phyloP scores from a whole-genome alignment of 2,888 invertebrate species.

The Hirtodrosophila duncani region DNA sequence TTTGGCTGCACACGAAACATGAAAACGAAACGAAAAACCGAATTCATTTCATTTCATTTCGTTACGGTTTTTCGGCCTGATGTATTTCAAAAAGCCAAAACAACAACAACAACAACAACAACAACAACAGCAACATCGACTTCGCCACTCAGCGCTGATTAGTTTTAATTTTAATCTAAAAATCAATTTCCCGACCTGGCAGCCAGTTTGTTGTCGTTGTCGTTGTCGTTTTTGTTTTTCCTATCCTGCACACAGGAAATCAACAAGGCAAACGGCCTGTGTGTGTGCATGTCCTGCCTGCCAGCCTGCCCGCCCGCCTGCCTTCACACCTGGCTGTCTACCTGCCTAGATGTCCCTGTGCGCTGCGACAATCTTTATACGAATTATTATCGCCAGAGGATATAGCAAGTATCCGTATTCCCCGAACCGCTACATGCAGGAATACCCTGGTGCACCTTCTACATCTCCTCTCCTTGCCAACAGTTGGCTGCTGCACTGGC shows the following conservation, averaged over 20 bases:
- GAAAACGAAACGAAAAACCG: constrained; percentile 35
- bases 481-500: constrained; percentile 12
- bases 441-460: background rate
- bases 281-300: constrained; percentile 14
- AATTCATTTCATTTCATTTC: constrained; percentile 61
- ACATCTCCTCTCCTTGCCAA: background rate
- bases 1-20: constrained; percentile 56
- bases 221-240: constrained; percentile 38
- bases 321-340: constrained; percentile 36
- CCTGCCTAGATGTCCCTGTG: background rate
- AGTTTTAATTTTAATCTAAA: constrained; percentile 76
- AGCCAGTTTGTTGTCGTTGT: constrained; percentile 14
- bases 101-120: background rate
- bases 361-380: constrained; percentile 56
- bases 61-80: constrained; percentile 71
- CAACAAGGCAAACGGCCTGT: constrained; percentile 60
- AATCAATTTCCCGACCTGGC: constrained; percentile 76
- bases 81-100: constrained; percentile 52
- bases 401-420: constrained; percentile 50
- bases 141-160: constrained; percentile 70
- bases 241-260: constrained; percentile 67
- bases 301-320: constrained; percentile 34
- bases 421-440: background rate
- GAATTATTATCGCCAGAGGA: constrained; percentile 67
- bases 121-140: constrained; percentile 2